Evolutionary conservation across 2,888 invertebrate species (phyloP).

Genomic region (Bembecia ichneumoniformis): DNA sequence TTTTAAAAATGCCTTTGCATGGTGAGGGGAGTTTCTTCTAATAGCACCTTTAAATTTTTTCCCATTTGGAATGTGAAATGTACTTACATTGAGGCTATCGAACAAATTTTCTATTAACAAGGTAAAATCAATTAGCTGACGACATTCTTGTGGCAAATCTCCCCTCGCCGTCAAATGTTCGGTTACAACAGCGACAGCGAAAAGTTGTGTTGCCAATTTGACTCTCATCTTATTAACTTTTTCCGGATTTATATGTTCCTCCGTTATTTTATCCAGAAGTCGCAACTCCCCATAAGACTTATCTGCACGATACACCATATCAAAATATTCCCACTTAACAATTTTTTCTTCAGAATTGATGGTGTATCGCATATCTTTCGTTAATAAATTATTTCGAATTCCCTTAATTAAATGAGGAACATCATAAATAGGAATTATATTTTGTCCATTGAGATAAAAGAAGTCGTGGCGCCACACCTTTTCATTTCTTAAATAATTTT

Average conservation of each 20-base stretch:
- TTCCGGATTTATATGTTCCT: conserved; percentile 14
- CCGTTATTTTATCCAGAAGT: conserved; percentile 15
- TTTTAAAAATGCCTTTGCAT: neutral
- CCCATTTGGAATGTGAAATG: conserved; percentile 10
- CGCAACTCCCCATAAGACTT: conserved; percentile 15
- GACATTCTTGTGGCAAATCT: conserved; percentile 1
- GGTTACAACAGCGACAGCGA: conserved; percentile 18
- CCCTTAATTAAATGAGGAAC: conserved; percentile 12
- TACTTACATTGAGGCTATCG: conserved; percentile 10
- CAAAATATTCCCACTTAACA: conserved; percentile 18
- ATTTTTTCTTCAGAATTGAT: conserved; percentile 10
- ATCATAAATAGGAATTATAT: conserved; percentile 8
- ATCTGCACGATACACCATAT: conserved; percentile 14
- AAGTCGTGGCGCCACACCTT: conserved; percentile 3
- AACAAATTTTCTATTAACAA: conserved; percentile 13
- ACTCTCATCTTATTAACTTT: conserved; percentile 23
- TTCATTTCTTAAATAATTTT: neutral
- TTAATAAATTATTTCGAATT: conserved; percentile 12
- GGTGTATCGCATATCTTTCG: conserved; percentile 10
- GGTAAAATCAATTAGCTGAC: conserved; percentile 3
- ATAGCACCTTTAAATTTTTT: conserved; percentile 11
- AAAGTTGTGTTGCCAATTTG: conserved; percentile 18
- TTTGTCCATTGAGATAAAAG: conserved; percentile 3
- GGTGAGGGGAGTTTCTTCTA: conserved; percentile 10
- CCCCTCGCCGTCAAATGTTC: conserved; percentile 6